These are phyloP conservation scores for Abramis brama DNA, from an alignment of 2,113 vertebrate genomes.

Conservation along the genomic window DNA sequence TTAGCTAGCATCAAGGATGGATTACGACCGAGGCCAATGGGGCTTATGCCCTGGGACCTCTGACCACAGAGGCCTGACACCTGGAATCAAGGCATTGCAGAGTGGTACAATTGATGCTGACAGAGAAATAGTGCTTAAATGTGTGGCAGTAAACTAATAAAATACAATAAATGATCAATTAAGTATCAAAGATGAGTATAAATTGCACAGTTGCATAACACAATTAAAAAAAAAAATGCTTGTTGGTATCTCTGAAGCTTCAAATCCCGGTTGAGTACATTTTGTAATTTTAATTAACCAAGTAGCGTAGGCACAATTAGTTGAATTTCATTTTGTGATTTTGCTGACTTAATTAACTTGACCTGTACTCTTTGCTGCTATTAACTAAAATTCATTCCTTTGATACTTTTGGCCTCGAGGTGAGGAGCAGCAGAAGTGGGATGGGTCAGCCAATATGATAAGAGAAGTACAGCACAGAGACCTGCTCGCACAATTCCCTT, in stretches of 20 bases:
- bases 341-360: constrained; percentile 15
- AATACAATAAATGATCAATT: not conserved
- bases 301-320: not conserved
- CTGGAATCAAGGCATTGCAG: not conserved
- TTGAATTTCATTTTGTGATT: not conserved
- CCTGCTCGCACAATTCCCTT: not conserved
- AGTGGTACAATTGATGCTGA: not conserved
- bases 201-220: not conserved
- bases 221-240: not conserved
- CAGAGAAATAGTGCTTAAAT: not conserved
- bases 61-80: not conserved
- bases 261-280: not conserved
- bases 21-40: not conserved
- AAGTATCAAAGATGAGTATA: not conserved
- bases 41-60: not conserved
- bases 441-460: not conserved
- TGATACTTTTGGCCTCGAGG: not conserved
- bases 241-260: not conserved
- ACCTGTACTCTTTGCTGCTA: not conserved
- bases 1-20: not conserved
- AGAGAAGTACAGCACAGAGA: not conserved
- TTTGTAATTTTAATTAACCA: not conserved
- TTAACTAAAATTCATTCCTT: not conserved
- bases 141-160: not conserved
- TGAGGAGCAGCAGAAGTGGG: not conserved